Conservation (phyloP, 2,888 invertebrate species). For the Agrochola lychnidis region DNA sequence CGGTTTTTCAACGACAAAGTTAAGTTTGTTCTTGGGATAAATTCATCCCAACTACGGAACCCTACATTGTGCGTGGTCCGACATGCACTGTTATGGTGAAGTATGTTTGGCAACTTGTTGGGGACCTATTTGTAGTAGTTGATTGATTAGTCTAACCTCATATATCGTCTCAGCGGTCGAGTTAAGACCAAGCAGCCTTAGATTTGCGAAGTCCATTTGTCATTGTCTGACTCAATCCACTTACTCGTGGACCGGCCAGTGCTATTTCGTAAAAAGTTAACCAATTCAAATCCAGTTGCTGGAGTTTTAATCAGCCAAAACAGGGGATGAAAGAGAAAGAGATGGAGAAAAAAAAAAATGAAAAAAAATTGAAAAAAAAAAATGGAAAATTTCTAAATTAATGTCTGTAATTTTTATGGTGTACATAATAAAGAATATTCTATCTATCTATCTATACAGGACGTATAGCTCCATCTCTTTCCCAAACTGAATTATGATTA, state of each 20-base stretch:
- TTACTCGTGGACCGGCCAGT: not conserved
- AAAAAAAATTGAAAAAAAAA: too few species aligned
- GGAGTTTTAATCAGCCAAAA: not conserved
- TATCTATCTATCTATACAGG: too few species aligned
- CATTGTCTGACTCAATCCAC: conserved; percentile 23
- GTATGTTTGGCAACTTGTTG: not conserved
- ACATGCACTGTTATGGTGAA: not conserved
- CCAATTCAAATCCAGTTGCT: not conserved
- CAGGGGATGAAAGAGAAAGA: not conserved
- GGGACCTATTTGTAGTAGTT: too few species aligned
- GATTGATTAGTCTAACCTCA: not conserved
- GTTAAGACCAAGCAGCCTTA: not conserved
- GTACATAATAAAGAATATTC: too few species aligned
- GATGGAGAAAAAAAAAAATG: too few species aligned
- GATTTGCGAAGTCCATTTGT: conserved; percentile 21
- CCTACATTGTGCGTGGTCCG: too few species aligned
- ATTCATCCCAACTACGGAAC: too few species aligned
- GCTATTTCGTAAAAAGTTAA: not conserved
- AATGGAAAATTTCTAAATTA: too few species aligned
- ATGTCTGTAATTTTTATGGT: too few species aligned
- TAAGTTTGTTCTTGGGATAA: too few species aligned
- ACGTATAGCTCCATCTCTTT: not conserved
- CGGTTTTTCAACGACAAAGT: too few species aligned
- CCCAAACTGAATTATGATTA: too few species aligned
- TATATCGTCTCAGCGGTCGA: not conserved